These are phyloP conservation scores for Lysandra coridon DNA, from an alignment of 2,888 invertebrate genomes.

Conservation along the genomic window DNA sequence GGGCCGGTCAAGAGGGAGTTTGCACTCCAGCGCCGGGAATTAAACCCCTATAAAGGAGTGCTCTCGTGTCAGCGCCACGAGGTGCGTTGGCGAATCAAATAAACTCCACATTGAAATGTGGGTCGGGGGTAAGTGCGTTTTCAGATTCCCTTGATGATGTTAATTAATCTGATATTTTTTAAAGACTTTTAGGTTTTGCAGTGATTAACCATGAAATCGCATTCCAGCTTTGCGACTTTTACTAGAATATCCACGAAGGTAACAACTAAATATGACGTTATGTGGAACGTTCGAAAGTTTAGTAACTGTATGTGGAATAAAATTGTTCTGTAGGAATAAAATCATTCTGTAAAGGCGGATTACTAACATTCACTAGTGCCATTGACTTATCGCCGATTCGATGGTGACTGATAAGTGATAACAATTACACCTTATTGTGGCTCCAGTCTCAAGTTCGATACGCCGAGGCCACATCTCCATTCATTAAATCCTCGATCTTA, in stretches of 20 bases:
- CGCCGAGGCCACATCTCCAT: constrained; percentile 4
- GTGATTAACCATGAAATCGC: background rate
- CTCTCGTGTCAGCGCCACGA: background rate
- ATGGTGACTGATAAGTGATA: background rate
- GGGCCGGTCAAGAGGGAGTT: background rate
- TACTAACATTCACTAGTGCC: too few species aligned
- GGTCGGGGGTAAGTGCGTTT: background rate
- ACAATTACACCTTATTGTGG: background rate
- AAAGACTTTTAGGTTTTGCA: background rate
- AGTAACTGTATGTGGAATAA: too few species aligned
- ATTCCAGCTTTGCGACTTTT: background rate
- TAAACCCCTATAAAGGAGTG: background rate
- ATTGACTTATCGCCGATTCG: too few species aligned
- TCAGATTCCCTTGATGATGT: background rate
- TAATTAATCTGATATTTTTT: background rate
- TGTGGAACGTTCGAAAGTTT: background rate
- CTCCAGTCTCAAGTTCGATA: background rate
- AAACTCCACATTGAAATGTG: background rate
- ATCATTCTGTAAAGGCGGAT: too few species aligned
- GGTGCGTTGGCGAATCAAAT: background rate
- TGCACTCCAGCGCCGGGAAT: background rate
- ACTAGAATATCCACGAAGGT: background rate
- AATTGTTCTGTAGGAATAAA: too few species aligned
- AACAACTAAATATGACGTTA: background rate
- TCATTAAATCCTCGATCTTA: constrained; percentile 10